Conservation (phyloP, 2,797 vertebrate species). For the Enteromius fasciolatus region DNA sequence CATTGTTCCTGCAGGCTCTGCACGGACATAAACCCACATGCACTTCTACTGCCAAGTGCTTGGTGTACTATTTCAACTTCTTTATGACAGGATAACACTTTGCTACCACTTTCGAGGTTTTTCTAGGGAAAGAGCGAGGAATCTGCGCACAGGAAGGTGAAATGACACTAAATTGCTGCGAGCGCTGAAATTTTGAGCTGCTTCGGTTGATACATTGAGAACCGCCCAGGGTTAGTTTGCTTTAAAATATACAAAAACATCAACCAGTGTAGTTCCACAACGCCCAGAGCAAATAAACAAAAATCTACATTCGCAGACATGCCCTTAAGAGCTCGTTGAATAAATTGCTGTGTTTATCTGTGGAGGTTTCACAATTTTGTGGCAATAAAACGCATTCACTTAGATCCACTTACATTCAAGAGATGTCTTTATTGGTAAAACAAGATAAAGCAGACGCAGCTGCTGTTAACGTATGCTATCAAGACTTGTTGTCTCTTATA, state of each 20-base stretch:
- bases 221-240: slow-evolving; percentile 60
- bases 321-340: slow-evolving; percentile 30
- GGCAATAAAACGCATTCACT: slow-evolving; percentile 20
- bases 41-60: slow-evolving; percentile 63
- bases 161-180: slow-evolving; percentile 32
- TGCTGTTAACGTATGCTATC: not conserved
- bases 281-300: slow-evolving; percentile 61
- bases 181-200: slow-evolving; percentile 3
- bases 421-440: not conserved
- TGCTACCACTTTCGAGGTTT: slow-evolving; percentile 62
- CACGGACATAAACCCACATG: slow-evolving; percentile 20
- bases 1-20: slow-evolving; percentile 26
- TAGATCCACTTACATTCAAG: slow-evolving; percentile 21
- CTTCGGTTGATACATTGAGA: slow-evolving; percentile 50
- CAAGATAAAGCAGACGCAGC: not conserved
- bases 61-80: slow-evolving; percentile 66
- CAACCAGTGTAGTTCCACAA: slow-evolving; percentile 52
- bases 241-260: slow-evolving; percentile 63
- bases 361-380: not conserved
- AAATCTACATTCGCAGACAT: slow-evolving; percentile 62
- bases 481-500: not conserved
- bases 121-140: not conserved
- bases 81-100: slow-evolving; percentile 69
- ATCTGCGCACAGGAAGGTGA: not conserved
- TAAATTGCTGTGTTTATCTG: slow-evolving; percentile 25